These are phyloP conservation scores for Atta cephalotes DNA, from an alignment of 1,140 invertebrate genomes.

Conservation along the genomic window DNA sequence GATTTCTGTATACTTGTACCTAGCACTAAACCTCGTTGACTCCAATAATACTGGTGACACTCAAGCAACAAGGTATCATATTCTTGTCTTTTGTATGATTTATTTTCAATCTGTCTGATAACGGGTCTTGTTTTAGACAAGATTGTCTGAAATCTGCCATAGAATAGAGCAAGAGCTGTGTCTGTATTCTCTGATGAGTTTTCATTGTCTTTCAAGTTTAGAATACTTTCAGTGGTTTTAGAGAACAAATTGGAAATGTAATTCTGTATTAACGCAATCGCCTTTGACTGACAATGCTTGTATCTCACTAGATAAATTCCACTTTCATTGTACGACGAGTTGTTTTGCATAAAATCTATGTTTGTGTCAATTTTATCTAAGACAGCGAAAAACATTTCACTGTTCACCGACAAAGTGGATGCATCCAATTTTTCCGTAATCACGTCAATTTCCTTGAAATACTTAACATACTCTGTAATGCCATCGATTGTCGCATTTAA, in stretches of 20 bases:
- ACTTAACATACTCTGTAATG: slow-evolving; percentile 93
- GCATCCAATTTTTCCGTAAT: slow-evolving; percentile 93
- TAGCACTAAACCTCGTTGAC: slow-evolving; percentile 91
- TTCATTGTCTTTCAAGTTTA: slow-evolving; percentile 85
- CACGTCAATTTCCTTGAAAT: slow-evolving; percentile 94
- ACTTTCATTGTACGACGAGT: slow-evolving; percentile 94
- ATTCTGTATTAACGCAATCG: slow-evolving; percentile 92
- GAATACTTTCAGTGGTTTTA: slow-evolving; percentile 92
- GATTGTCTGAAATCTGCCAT: slow-evolving; percentile 97
- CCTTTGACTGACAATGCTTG: slow-evolving; percentile 92
- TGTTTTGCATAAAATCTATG: slow-evolving; percentile 93
- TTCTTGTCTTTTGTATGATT: slow-evolving; percentile 90
- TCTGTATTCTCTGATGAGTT: slow-evolving; percentile 87
- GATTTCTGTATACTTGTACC: slow-evolving; percentile 92
- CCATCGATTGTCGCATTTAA: slow-evolving; percentile 92
- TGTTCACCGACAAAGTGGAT: slow-evolving; percentile 92
- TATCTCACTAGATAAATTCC: slow-evolving; percentile 91
- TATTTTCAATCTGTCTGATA: slow-evolving; percentile 93
- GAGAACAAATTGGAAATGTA: slow-evolving; percentile 91
- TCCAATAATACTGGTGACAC: slow-evolving; percentile 95
- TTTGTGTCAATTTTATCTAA: slow-evolving; percentile 95
- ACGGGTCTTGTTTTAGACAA: slow-evolving; percentile 93
- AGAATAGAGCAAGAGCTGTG: slow-evolving; percentile 95
- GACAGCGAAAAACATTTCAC: slow-evolving; percentile 93
- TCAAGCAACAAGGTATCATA: slow-evolving; percentile 93